Percentiles rank a stretch among this genome's conserved stretches.
These are phyloP conservation scores for Microdon myrmicae DNA, from an alignment of 2,888 invertebrate genomes.

Conservation along the genomic window DNA sequence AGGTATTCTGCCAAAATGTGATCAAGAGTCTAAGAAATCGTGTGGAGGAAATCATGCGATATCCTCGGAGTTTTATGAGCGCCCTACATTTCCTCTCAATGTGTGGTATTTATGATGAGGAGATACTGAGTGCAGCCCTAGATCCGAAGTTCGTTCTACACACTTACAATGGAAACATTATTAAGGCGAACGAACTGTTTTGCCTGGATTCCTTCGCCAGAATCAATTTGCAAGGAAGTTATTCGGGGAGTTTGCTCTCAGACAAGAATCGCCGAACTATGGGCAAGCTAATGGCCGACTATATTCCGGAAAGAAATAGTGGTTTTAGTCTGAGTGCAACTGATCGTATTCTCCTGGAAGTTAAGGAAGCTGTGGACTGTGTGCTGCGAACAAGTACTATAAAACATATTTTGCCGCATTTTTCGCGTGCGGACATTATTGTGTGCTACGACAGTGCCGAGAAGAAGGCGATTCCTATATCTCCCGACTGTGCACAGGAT, in stretches of 20 bases:
- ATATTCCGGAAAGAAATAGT: constrained; percentile 69
- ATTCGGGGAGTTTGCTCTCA: constrained; percentile 70
- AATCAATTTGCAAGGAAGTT: constrained; percentile 61
- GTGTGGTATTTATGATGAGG: constrained; percentile 70
- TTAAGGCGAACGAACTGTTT: constrained; percentile 72
- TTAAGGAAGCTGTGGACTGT: constrained; percentile 68
- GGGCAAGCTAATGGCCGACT: constrained; percentile 72
- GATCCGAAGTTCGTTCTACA: constrained; percentile 70
- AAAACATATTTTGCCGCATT: constrained; percentile 76
- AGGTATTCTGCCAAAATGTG: constrained; percentile 67
- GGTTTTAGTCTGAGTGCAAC: constrained; percentile 69
- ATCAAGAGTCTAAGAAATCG: constrained; percentile 70
- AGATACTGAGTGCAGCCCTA: constrained; percentile 72
- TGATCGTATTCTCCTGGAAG: constrained; percentile 72
- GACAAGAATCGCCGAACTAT: constrained; percentile 68
- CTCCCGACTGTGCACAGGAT: constrained; percentile 67
- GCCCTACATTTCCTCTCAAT: constrained; percentile 73
- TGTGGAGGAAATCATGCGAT: constrained; percentile 69
- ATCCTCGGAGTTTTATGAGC: constrained; percentile 72
- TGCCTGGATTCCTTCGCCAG: constrained; percentile 71
- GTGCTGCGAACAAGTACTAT: constrained; percentile 68
- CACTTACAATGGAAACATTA: constrained; percentile 69
- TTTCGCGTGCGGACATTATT: constrained; percentile 73
- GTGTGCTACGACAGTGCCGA: constrained; percentile 70
- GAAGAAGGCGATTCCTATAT: constrained; percentile 68